Evolutionary conservation across 92 coral and sea anemone genomes (phyloP), one percentile per base, ranked within the genome.

Genomic region (Paramuricea clavata): DNA sequence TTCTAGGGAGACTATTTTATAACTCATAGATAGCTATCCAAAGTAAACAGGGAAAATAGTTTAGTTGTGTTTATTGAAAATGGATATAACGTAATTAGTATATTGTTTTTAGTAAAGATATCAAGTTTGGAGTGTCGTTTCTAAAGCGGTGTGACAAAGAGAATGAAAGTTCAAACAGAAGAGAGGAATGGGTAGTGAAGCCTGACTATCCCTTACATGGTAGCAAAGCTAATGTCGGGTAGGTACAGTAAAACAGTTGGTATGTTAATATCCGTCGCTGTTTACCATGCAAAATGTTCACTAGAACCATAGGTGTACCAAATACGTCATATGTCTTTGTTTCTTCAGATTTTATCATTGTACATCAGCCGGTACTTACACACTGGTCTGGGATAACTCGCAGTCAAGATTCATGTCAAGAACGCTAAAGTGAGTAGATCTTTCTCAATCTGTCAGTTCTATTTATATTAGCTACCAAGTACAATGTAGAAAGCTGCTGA

Each of bases 331-430:
- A 7, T 43, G 31, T 35, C 12, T 32, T 64, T 47, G 52, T 6
- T 15, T 56, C 15, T 34, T 15, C 44, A 97, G 99, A 67, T 97
- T 92, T 62, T 91, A 93, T 49, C 36, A 98, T 1, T 94, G 95
- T 22, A 93, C 97, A 19, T 93, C 98, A 69, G 94, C 99, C 31
- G 99, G 99, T 13, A 93, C 95, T 31, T 94, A 98, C 56, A 93
- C 93, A 7, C 73, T 97, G 17, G 92, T 97, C 32, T 97, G 99
- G 99, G 99, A 97, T 73, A 97, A 97, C 64, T 85, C 93, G 73
- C 90, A 94, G 33, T 93, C 95, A 86, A 94, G 93, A 49, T 94
- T 98, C 93, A 83, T 95, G 26, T 94, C 99, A 34, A 89, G 95
- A 42, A 93, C 98, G 11, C 67, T 97, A 83, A 97, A 93, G 99